Percentiles rank a stretch among this genome's conserved stretches.
These are phyloP conservation scores for Gymnothorax reevesii DNA, from an alignment of 2,797 vertebrate genomes.

Conservation along the genomic window DNA sequence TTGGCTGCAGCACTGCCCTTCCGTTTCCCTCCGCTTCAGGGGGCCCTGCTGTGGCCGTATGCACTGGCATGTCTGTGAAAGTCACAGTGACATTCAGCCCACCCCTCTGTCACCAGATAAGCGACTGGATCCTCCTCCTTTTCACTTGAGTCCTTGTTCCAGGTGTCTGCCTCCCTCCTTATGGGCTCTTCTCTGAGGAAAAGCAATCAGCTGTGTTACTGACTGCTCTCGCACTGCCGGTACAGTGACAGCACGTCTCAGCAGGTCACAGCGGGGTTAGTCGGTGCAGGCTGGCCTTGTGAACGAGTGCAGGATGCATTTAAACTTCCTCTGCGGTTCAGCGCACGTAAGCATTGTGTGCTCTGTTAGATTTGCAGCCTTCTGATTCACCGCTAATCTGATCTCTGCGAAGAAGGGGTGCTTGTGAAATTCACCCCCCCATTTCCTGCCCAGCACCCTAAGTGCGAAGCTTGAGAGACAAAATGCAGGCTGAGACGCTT, in stretches of 20 bases:
- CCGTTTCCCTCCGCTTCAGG: neutral
- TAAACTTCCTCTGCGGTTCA: neutral
- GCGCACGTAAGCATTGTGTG: neutral
- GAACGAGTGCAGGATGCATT: neutral
- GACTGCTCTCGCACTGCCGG: neutral
- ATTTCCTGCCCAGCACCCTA: neutral
- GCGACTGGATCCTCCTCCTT: neutral
- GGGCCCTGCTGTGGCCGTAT: neutral
- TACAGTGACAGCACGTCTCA: neutral
- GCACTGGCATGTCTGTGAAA: neutral
- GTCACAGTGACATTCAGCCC: slow-evolving; percentile 11
- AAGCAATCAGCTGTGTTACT: neutral
- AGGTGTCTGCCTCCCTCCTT: neutral
- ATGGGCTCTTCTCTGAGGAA: neutral
- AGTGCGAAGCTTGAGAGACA: neutral
- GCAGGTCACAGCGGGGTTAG: neutral
- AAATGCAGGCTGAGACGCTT: too few species aligned
- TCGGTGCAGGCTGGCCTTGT: neutral
- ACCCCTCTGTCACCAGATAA: neutral
- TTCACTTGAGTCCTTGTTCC: neutral
- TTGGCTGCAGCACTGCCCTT: neutral
- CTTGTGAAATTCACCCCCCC: neutral
- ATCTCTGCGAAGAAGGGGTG: neutral
- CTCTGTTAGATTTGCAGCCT: neutral
- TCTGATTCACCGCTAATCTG: neutral